Evolutionary conservation across 2,888 invertebrate species (phyloP).

Genomic region (Lasioglossum calceatum): DNA sequence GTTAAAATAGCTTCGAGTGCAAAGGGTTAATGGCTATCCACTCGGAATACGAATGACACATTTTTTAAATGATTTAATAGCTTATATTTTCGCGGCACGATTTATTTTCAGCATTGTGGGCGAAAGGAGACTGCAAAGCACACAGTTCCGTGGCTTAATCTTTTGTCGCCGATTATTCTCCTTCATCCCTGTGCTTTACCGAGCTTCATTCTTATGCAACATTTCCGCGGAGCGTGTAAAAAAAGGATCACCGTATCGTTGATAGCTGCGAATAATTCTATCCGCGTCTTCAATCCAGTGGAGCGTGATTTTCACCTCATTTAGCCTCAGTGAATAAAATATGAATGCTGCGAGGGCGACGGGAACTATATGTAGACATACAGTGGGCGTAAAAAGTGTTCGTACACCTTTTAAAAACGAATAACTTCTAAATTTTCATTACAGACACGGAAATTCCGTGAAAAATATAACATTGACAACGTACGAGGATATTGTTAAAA

Average conservation of each 20-base stretch:
- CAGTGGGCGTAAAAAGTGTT: too few species aligned
- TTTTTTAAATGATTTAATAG: background rate
- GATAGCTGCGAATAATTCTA: conserved; percentile 37
- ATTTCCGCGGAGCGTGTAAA: conserved; percentile 20
- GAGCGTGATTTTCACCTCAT: conserved; percentile 77
- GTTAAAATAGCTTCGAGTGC: too few species aligned
- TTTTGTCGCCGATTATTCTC: background rate
- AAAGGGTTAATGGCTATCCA: background rate
- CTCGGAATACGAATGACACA: background rate
- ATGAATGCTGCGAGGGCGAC: conserved; percentile 54
- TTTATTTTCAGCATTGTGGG: background rate
- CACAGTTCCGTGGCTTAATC: background rate
- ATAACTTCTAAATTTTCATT: too few species aligned
- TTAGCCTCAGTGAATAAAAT: conserved; percentile 61
- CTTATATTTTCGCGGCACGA: background rate
- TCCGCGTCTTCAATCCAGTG: conserved; percentile 64
- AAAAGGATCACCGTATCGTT: conserved; percentile 18
- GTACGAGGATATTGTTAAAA: background rate
- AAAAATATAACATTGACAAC: too few species aligned
- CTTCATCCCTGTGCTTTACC: background rate
- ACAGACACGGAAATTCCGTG: too few species aligned
- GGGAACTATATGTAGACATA: conserved; percentile 33
- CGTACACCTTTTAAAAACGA: too few species aligned
- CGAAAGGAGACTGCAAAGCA: too few species aligned
- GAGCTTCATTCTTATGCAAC: background rate